Percentiles rank a stretch among this genome's conserved stretches.
These are phyloP conservation scores for Macrostomum lignano DNA, from an alignment of 1,140 invertebrate genomes.

Conservation along the genomic window DNA sequence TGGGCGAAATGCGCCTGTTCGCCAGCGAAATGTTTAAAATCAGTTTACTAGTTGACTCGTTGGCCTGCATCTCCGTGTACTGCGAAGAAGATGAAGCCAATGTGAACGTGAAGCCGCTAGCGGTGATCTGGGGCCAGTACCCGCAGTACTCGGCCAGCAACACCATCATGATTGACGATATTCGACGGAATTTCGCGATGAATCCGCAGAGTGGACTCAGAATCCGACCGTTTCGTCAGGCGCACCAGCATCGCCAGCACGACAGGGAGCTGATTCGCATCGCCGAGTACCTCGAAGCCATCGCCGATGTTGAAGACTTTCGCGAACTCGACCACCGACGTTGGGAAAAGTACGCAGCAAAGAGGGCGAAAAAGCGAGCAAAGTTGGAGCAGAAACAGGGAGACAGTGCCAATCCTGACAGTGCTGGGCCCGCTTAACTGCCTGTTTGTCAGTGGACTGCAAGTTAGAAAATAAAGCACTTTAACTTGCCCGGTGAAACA, in stretches of 20 bases:
- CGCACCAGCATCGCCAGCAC: constrained; percentile 50
- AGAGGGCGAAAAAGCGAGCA: too few relatives aligned
- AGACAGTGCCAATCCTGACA: too few relatives aligned
- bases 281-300: constrained; percentile 51
- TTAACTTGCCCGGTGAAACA: too few relatives aligned
- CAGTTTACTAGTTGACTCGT: constrained; percentile 48
- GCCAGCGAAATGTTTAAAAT: constrained; percentile 61
- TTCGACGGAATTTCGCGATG: constrained; percentile 86
- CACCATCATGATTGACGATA: constrained; percentile 92
- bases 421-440: too few relatives aligned
- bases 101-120: constrained; percentile 64
- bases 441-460: too few relatives aligned
- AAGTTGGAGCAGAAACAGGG: too few relatives aligned
- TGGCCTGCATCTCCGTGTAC: constrained; percentile 77
- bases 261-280: constrained; percentile 56
- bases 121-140: constrained; percentile 83
- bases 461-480: too few relatives aligned
- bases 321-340: constrained; percentile 52
- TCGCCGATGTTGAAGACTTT: constrained; percentile 54
- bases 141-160: constrained; percentile 56
- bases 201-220: constrained; percentile 67
- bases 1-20: constrained; percentile 56
- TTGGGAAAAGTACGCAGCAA: too few relatives aligned
- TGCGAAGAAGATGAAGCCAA: constrained; percentile 59
- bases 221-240: constrained; percentile 60